Percentiles rank a stretch among this genome's conserved stretches.
These are phyloP conservation scores for Hoplodrina blanda DNA, from an alignment of 2,888 invertebrate genomes.

Conservation along the genomic window DNA sequence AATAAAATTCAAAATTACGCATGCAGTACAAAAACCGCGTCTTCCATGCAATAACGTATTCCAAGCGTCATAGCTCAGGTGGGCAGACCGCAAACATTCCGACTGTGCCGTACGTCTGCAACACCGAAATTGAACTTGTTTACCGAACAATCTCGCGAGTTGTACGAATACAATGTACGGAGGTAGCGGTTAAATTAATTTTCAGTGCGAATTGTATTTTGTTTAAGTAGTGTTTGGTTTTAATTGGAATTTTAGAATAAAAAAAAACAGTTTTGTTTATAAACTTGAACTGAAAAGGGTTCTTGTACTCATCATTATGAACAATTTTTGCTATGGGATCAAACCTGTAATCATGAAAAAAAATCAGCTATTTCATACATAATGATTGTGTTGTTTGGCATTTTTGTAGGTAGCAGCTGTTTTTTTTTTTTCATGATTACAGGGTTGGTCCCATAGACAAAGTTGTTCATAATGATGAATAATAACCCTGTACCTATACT, in stretches of 20 bases:
- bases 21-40: constrained; percentile 41
- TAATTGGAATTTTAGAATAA: constrained; percentile 19
- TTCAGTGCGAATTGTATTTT: constrained; percentile 41
- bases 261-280: background rate
- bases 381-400: too few relatives aligned
- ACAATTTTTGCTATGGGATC: too few relatives aligned
- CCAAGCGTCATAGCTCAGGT: constrained; percentile 61
- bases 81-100: constrained; percentile 61
- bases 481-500: too few relatives aligned
- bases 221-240: constrained; percentile 51
- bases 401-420: too few relatives aligned
- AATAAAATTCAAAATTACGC: constrained; percentile 33
- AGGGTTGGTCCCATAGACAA: too few relatives aligned
- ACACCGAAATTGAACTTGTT: constrained; percentile 65
- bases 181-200: constrained; percentile 60
- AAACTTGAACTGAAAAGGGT: too few relatives aligned
- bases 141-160: constrained; percentile 59
- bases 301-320: too few relatives aligned
- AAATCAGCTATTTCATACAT: too few relatives aligned
- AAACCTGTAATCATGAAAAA: too few relatives aligned
- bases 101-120: constrained; percentile 44
- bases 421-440: too few relatives aligned
- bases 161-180: constrained; percentile 55
- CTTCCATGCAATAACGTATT: constrained; percentile 56
- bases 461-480: too few relatives aligned